A percentile compares a stretch with the other conserved stretches of the same genome.
Evolutionary conservation across 2,797 vertebrate species (phyloP).

Genomic region (Sebastiscus tertius): DNA sequence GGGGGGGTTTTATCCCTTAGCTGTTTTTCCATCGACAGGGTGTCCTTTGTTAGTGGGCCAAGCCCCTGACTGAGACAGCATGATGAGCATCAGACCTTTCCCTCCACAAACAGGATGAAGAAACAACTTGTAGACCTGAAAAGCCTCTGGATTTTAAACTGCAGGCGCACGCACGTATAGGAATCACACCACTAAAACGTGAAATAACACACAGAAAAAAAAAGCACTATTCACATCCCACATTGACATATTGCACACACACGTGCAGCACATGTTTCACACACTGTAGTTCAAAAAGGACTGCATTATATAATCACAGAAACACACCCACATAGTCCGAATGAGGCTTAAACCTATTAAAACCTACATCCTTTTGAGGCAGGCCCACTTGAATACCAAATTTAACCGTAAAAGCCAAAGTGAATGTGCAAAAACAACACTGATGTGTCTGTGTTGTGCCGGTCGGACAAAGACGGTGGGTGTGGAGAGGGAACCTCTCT

Average conservation of each 20-base stretch:
- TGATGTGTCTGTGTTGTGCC: constrained; percentile 48
- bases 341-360: constrained; percentile 38
- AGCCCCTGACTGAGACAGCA: constrained; percentile 52
- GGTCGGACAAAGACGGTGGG: constrained; percentile 65
- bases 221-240: constrained; percentile 4
- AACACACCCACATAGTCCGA: constrained; percentile 33
- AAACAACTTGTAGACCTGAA: constrained; percentile 42
- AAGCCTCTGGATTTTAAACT: constrained; percentile 36
- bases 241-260: constrained; percentile 26
- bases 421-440: constrained; percentile 40
- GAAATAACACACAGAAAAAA: not conserved
- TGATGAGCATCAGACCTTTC: constrained; percentile 61
- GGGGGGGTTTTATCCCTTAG: constrained; percentile 41
- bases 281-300: constrained; percentile 47
- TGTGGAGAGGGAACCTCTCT: constrained; percentile 65
- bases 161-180: not conserved
- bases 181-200: constrained; percentile 7
- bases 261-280: constrained; percentile 32
- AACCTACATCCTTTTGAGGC: constrained; percentile 38
- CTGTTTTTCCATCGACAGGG: constrained; percentile 75
- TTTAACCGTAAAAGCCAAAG: constrained; percentile 32
- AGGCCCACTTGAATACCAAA: constrained; percentile 32
- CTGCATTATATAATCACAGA: constrained; percentile 50
- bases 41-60: constrained; percentile 77
- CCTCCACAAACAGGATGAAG: constrained; percentile 59